These are phyloP conservation scores for Gryllus bimaculatus DNA, from an alignment of 1,140 invertebrate genomes.

Conservation along the genomic window DNA sequence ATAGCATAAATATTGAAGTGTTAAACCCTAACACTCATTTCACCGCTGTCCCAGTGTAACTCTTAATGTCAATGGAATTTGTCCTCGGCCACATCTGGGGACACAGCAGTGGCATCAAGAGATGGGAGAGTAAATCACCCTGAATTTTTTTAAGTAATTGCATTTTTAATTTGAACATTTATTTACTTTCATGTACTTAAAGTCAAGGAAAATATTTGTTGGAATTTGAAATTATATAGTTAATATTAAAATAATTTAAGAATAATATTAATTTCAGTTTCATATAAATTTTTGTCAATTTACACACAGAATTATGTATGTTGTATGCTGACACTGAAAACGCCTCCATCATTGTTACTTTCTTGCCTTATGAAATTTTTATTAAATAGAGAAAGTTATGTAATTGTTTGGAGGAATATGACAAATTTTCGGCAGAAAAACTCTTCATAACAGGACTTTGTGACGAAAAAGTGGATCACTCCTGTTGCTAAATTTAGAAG, in stretches of 20 bases:
- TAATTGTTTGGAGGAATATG: too few species aligned
- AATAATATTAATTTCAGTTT: not conserved
- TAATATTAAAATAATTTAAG: not conserved
- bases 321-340: too few species aligned
- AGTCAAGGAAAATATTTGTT: not conserved
- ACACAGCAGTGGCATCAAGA: not conserved
- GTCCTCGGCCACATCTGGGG: not conserved
- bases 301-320: too few species aligned
- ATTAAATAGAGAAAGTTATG: too few species aligned
- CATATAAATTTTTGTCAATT: not conserved
- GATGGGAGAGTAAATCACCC: too few species aligned
- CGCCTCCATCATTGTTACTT: too few species aligned
- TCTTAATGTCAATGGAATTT: not conserved
- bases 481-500: too few species aligned
- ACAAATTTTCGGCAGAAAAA: too few species aligned
- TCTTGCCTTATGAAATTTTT: too few species aligned
- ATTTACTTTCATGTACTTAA: not conserved
- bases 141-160: too few species aligned
- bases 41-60: not conserved
- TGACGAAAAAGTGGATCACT: too few species aligned
- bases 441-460: too few species aligned
- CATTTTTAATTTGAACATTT: not conserved
- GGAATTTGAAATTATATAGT: not conserved
- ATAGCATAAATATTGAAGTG: not conserved
- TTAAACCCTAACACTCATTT: not conserved